A percentile compares a stretch with the other conserved stretches of the same genome.
These are phyloP conservation scores for Lophotis ruficrista DNA, from an alignment of 2,113 vertebrate genomes.

Conservation along the genomic window DNA sequence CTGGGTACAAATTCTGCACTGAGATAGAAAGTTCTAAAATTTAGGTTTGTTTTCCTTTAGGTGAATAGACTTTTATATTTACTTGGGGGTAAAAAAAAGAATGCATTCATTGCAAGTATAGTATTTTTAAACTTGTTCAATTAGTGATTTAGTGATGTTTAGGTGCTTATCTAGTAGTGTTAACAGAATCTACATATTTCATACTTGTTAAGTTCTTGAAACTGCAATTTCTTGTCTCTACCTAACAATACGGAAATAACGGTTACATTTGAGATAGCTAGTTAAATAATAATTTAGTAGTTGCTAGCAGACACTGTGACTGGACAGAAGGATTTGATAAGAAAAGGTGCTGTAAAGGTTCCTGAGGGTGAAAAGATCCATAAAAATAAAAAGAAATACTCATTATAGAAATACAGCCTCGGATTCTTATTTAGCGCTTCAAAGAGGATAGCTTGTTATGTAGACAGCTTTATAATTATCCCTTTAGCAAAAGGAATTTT, in stretches of 20 bases:
- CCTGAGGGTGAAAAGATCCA: neutral
- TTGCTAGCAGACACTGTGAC: neutral
- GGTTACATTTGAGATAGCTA: neutral
- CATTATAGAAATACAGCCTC: neutral
- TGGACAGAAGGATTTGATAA: neutral
- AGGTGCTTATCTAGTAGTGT: too few relatives aligned
- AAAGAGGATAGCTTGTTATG: conserved; percentile 9
- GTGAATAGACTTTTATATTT: neutral
- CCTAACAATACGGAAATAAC: neutral
- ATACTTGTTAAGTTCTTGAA: neutral
- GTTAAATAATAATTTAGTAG: neutral
- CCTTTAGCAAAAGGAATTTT: conserved; percentile 21
- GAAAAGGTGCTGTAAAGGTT: neutral
- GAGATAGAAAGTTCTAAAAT: neutral
- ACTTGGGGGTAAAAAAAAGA: neutral
- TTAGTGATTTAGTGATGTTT: neutral
- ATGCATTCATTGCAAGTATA: neutral
- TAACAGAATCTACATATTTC: too few relatives aligned
- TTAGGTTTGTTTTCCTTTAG: neutral
- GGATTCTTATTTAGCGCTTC: conserved; percentile 14
- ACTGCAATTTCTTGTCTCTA: neutral
- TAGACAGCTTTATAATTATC: conserved; percentile 45
- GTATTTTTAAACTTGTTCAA: neutral
- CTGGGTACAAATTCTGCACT: neutral
- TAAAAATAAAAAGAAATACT: neutral